These are phyloP conservation scores for Rhincodon typus DNA, from an alignment of 2,797 vertebrate species.

Conservation along the genomic window DNA sequence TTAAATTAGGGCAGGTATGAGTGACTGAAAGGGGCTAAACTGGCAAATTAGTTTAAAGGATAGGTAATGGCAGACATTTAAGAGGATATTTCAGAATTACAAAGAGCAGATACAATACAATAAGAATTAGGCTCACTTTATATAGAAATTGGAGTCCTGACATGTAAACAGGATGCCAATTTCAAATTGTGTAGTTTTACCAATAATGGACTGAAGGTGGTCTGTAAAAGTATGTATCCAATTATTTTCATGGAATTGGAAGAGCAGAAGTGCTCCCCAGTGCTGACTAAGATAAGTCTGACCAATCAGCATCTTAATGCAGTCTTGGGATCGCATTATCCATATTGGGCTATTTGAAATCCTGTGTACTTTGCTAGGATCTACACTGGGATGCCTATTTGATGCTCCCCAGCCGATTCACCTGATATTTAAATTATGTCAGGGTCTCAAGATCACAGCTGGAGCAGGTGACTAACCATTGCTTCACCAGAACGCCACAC, in stretches of 20 bases:
- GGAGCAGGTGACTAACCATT: background rate
- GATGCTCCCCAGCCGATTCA: background rate
- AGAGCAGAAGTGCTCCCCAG: background rate
- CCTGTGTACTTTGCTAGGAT: background rate
- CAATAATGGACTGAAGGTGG: background rate
- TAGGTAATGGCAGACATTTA: too few species aligned
- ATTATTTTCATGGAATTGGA: background rate
- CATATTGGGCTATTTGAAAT: background rate
- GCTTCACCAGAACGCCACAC: background rate
- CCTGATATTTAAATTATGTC: background rate
- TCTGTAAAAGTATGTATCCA: background rate
- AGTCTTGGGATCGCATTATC: background rate
- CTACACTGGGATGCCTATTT: background rate
- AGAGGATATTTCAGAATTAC: too few species aligned
- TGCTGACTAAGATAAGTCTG: background rate
- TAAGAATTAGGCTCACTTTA: background rate
- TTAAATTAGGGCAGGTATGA: too few species aligned
- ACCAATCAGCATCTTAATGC: background rate
- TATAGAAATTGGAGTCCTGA: background rate
- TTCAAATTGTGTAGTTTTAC: background rate
- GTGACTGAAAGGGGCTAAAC: too few species aligned
- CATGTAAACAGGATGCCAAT: background rate
- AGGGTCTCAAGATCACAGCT: background rate
- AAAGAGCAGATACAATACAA: too few species aligned
- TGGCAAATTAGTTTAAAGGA: too few species aligned